A percentile compares a stretch with the other conserved stretches of the same genome.
These are phyloP conservation scores for Acanthococcus lagerstroemiae DNA, from an alignment of 2,888 invertebrate species.

Conservation along the genomic window DNA sequence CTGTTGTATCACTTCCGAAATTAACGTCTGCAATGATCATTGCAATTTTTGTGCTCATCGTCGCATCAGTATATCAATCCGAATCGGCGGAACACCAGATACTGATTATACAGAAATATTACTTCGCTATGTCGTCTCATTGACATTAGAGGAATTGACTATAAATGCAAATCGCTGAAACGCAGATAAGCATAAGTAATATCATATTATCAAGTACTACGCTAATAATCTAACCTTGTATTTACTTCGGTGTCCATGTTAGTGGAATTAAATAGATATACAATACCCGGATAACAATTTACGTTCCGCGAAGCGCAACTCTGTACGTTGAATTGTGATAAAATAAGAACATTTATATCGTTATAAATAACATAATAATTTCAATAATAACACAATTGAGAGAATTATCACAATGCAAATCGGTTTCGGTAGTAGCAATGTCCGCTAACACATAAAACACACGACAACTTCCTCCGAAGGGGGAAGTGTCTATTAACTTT, in stretches of 20 bases:
- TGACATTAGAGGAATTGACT: background rate
- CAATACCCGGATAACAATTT: too few relatives aligned
- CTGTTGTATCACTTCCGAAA: too few relatives aligned
- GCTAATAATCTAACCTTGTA: conserved; percentile 17
- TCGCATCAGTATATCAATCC: background rate
- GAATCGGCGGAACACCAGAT: background rate
- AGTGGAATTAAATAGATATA: background rate
- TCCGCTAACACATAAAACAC: conserved; percentile 22
- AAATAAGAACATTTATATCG: too few relatives aligned
- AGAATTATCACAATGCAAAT: too few relatives aligned
- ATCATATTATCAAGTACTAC: background rate
- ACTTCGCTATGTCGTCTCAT: background rate
- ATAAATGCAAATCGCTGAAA: background rate
- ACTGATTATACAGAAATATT: background rate
- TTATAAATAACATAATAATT: too few relatives aligned
- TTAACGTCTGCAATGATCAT: too few relatives aligned
- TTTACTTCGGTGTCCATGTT: conserved; percentile 27
- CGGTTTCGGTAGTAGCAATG: conserved; percentile 18
- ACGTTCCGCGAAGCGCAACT: too few relatives aligned
- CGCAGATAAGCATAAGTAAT: background rate
- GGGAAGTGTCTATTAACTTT: conserved; percentile 20
- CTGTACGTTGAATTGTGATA: too few relatives aligned
- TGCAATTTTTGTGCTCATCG: too few relatives aligned
- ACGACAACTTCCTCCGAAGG: conserved; percentile 24
- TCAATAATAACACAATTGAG: too few relatives aligned